These are phyloP conservation scores for Macroglossus sobrinus DNA, from an alignment of 2,113 vertebrate genomes.

Conservation along the genomic window DNA sequence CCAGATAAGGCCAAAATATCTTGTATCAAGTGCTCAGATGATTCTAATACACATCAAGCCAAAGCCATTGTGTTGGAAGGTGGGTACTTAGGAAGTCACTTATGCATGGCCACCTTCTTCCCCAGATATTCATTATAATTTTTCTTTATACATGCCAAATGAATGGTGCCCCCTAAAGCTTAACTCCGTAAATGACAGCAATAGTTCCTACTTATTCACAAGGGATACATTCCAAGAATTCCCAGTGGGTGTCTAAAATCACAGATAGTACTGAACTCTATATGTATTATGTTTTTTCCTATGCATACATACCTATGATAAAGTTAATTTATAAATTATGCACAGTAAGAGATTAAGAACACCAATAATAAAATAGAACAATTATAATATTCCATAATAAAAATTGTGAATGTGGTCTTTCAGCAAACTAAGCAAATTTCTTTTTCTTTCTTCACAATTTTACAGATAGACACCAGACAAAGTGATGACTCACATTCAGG, in stretches of 20 bases:
- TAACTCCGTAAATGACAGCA: neutral
- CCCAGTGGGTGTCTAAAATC: no score
- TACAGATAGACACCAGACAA: neutral
- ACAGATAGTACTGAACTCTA: neutral
- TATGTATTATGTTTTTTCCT: neutral
- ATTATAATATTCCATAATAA: neutral
- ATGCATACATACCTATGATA: no score
- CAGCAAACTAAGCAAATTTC: neutral
- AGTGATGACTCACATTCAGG: neutral
- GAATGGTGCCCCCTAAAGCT: neutral
- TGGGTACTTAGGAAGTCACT: neutral
- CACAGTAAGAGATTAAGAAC: neutral
- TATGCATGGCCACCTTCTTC: neutral
- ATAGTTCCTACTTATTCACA: no score
- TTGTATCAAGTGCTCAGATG: neutral
- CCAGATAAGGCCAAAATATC: neutral
- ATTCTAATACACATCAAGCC: neutral
- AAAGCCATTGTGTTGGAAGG: neutral
- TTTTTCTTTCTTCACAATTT: neutral
- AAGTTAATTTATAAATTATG: neutral
- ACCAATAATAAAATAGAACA: neutral
- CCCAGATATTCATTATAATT: neutral
- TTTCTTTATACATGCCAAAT: neutral
- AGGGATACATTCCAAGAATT: no score
- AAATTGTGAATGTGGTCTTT: neutral